Percentiles rank a stretch among this genome's conserved stretches.
phyloP scores from a whole-genome alignment of 1,140 invertebrate species.

The Atopsyche davidsoni region DNA sequence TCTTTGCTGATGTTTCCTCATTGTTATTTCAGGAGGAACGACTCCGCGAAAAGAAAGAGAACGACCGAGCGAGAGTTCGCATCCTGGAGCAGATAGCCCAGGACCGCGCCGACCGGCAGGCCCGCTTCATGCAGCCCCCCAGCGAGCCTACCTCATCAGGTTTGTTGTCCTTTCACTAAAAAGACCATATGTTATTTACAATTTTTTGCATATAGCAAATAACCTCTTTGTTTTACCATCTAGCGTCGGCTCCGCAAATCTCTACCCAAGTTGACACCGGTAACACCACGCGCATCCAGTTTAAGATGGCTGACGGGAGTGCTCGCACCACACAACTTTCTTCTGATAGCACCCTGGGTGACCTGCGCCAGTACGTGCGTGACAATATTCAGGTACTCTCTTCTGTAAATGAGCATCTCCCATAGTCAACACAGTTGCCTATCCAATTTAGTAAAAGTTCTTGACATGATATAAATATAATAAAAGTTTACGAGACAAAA shows the following conservation, averaged over 20 bases:
- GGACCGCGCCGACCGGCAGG: constrained; percentile 58
- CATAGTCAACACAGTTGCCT: too few relatives aligned
- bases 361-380: constrained; percentile 53
- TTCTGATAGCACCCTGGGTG: constrained; percentile 48
- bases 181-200: neutral
- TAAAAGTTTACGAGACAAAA: too few relatives aligned
- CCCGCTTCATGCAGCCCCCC: constrained; percentile 32
- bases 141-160: constrained; percentile 14
- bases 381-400: constrained; percentile 45
- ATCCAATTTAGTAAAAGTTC: too few relatives aligned
- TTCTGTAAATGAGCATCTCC: too few relatives aligned
- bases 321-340: constrained; percentile 59
- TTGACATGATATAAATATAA: too few relatives aligned
- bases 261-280: constrained; percentile 6
- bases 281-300: constrained; percentile 63
- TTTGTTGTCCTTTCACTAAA: neutral
- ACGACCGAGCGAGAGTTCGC: constrained; percentile 59
- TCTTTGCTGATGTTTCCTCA: neutral
- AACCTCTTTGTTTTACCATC: neutral
- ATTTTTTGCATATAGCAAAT: neutral
- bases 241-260: constrained; percentile 4
- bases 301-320: constrained; percentile 73
- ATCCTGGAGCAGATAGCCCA: constrained; percentile 69
- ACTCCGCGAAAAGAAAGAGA: constrained; percentile 64
- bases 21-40: constrained; percentile 51